Evolutionary conservation across 2,888 invertebrate genomes (phyloP).

Genomic region (Torymus tubicola): DNA sequence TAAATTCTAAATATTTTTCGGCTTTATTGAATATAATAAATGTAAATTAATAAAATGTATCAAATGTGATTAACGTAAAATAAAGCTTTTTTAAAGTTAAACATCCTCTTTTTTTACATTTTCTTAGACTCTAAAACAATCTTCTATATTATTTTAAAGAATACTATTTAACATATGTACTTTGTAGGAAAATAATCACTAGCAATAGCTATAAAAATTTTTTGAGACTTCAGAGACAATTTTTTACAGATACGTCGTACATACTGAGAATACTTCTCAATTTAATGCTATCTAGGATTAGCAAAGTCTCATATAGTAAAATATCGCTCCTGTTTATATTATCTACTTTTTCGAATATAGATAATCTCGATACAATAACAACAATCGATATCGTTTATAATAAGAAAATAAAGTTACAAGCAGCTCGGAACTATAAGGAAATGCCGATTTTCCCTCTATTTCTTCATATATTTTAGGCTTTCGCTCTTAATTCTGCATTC

Average conservation of each 20-base stretch:
- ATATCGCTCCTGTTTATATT: conserved; percentile 55
- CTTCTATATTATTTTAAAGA: too few relatives aligned
- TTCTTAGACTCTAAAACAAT: too few relatives aligned
- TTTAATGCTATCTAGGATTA: conserved; percentile 54
- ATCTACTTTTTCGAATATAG: conserved; percentile 56
- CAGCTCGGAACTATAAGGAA: conserved; percentile 56
- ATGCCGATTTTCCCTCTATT: conserved; percentile 42
- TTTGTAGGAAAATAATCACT: too few relatives aligned
- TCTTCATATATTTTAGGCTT: conserved; percentile 42
- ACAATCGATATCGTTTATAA: conserved; percentile 51
- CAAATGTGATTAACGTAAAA: too few relatives aligned
- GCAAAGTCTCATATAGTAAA: conserved; percentile 60
- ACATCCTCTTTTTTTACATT: too few relatives aligned
- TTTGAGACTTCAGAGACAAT: conserved; percentile 50
- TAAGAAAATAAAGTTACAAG: conserved; percentile 60
- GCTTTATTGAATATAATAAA: too few relatives aligned
- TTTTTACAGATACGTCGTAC: conserved; percentile 25
- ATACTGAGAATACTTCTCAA: conserved; percentile 58
- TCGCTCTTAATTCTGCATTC: conserved; percentile 22
- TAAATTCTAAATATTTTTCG: too few relatives aligned
- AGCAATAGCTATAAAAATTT: conserved; percentile 8
- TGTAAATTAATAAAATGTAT: too few relatives aligned
- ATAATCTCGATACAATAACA: conserved; percentile 57
- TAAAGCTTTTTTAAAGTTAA: too few relatives aligned
- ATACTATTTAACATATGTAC: too few relatives aligned